Evolutionary conservation across 2,113 vertebrate genomes (phyloP), one percentile per base, ranked within the genome.

Genomic region (Oceanodroma tethys): DNA sequence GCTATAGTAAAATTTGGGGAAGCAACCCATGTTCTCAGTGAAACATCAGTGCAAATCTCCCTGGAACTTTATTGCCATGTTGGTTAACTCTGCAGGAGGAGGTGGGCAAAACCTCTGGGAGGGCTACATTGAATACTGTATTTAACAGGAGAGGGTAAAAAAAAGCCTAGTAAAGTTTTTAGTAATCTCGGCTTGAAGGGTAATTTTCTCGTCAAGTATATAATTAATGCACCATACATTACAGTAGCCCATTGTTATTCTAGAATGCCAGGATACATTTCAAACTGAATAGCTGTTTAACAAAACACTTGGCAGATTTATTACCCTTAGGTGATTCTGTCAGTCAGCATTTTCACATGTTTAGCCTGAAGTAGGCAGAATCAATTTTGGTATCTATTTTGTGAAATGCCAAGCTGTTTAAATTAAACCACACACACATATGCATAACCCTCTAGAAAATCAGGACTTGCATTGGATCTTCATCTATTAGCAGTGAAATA

Each of bases 141-240:
- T 75, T 86, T 93, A 93, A 88, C 52, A 65, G 59, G 4, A 74
- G 84, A 84, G 52, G 50, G 73, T 20, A 34, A 40, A 79, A 91
- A 71, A 72, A 92, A 82, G 23, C 67, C 72, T 84, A 40, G 81
- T 79, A 50, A 95, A 94, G 87, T 95, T 97, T 97, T 93, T 78
- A 87, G 97, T 96, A 95, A 97, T 98, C 92, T 95, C 97, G 96
- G 96, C 97, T 96, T 94, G 97, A 98, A 98, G 97, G 96, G 97
- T 98, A 98, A 98, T 98, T 98, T 98, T 98, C 97, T 98, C 98
- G 98, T 98, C 98, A 98, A 91, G 93, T 97, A 47, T 95, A 32
- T 98, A 98, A 98, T 98, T 98, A 98, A 98, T 98, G 96, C 96
- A 87, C 82, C 27, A 45, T 96, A 90, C 88, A 68, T 96, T 97